phyloP scores from a whole-genome alignment of 2,113 vertebrate genomes.

The Anhinga rufa region DNA sequence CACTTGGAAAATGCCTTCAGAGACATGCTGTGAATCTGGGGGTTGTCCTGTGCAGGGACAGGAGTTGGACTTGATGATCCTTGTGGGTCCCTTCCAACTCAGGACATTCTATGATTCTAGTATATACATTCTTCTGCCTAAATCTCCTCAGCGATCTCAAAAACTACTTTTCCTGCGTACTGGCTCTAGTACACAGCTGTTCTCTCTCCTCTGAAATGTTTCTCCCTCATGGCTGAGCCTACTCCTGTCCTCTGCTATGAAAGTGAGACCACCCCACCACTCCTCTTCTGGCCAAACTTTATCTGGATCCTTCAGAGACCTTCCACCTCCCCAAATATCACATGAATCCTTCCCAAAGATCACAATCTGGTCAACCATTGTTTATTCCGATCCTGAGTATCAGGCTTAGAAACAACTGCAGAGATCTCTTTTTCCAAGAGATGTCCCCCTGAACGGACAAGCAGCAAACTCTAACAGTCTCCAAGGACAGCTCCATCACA shows the following conservation, averaged over 20 bases:
- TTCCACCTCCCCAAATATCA: background rate
- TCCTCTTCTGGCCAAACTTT: background rate
- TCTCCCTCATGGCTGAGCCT: background rate
- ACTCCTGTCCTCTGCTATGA: background rate
- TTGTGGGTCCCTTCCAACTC: too few species aligned
- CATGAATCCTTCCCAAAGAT: background rate
- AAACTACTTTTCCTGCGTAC: background rate
- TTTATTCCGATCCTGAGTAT: background rate
- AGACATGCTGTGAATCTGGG: too few species aligned
- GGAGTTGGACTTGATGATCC: too few species aligned
- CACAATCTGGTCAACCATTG: background rate
- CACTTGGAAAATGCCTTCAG: too few species aligned
- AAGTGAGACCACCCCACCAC: background rate
- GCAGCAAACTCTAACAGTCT: background rate
- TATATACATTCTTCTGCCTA: background rate
- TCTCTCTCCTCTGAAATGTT: background rate
- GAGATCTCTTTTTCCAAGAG: background rate
- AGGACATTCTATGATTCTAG: too few species aligned
- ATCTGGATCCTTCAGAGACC: background rate
- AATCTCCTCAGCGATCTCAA: background rate
- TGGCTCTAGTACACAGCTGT: background rate
- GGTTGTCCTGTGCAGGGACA: too few species aligned
- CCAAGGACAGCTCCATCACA: background rate
- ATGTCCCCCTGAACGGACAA: background rate
- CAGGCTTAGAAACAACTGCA: background rate